phyloP scores from a whole-genome alignment of 2,797 vertebrate genomes.

The Sus cebifrons region DNA sequence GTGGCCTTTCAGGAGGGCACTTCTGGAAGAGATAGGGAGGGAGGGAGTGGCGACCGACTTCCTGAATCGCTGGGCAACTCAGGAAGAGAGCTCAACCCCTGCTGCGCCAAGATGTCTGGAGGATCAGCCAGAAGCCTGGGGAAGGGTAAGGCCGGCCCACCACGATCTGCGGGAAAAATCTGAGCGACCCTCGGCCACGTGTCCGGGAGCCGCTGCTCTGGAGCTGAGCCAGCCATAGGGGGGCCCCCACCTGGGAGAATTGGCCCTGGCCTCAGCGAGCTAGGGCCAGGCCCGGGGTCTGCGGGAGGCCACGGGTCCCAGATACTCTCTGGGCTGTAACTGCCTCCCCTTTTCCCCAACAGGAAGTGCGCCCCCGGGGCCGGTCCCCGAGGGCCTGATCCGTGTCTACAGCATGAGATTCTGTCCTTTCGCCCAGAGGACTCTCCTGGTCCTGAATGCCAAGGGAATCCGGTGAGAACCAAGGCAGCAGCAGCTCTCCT shows the following conservation, averaged over 20 bases:
- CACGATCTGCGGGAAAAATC: not conserved
- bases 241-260: not conserved
- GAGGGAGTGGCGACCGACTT: not conserved
- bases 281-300: rapidly evolving
- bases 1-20: too few relatives aligned
- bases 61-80: not conserved
- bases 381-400: conserved; percentile 88
- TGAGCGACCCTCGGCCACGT: not conserved
- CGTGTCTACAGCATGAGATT: conserved; percentile 97
- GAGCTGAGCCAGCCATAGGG: not conserved
- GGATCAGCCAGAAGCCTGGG: conserved; percentile 59
- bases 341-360: not conserved
- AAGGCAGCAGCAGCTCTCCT: rapidly evolving
- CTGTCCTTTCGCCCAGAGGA: conserved; percentile 95
- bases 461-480: conserved; percentile 80
- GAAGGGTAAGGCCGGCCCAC: conserved; percentile 73
- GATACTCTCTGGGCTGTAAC: rapidly evolving
- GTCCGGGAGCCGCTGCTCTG: not conserved
- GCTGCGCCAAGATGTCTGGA: conserved; percentile 56
- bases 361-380: conserved; percentile 55
- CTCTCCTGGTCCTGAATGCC: conserved; percentile 92
- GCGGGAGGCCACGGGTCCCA: not conserved
- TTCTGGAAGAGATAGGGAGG: not conserved
- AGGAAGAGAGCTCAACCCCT: rapidly evolving
- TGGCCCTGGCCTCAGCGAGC: too few relatives aligned